Evolutionary conservation across 2,113 vertebrate species (phyloP).

Genomic region (Planiliza haematocheilus): DNA sequence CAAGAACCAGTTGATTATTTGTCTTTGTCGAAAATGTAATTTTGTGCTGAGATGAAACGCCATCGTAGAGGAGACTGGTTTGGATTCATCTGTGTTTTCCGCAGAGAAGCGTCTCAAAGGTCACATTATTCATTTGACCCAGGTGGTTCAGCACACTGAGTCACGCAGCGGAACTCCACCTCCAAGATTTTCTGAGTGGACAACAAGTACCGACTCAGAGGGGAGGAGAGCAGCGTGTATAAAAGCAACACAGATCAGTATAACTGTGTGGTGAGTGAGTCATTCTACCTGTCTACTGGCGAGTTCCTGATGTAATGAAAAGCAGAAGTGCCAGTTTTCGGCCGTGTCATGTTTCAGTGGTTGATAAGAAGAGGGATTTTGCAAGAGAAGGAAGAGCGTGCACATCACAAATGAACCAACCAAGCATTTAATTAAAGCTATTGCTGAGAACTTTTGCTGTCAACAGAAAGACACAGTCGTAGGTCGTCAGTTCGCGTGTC

Average conservation of each 20-base stretch:
- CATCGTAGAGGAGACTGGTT: constrained; percentile 10
- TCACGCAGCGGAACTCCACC: constrained; percentile 56
- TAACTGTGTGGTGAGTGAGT: constrained; percentile 44
- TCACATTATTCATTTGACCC: constrained; percentile 64
- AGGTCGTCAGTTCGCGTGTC: constrained; percentile 18
- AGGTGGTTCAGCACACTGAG: constrained; percentile 54
- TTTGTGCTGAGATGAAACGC: constrained; percentile 2
- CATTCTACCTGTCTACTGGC: constrained; percentile 50
- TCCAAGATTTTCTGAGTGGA: constrained; percentile 38
- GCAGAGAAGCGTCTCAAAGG: constrained; percentile 50
- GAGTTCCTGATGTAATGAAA: constrained; percentile 43
- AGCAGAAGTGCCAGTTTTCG: constrained; percentile 61
- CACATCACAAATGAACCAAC: not conserved
- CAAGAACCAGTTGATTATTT: constrained; percentile 17
- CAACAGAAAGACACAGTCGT: not conserved
- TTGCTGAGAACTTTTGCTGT: not conserved
- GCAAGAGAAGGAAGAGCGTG: constrained; percentile 24
- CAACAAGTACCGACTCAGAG: constrained; percentile 29
- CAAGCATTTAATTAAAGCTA: not conserved
- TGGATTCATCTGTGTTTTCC: constrained; percentile 37
- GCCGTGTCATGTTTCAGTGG: constrained; percentile 28
- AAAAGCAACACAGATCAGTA: constrained; percentile 37
- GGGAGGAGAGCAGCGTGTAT: constrained; percentile 10
- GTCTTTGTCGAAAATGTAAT: not conserved
- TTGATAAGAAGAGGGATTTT: constrained; percentile 32